Percentiles rank a stretch among this genome's conserved stretches.
Evolutionary conservation across 2,797 vertebrate species (phyloP).

Genomic region (Sebastes baramenuke): DNA sequence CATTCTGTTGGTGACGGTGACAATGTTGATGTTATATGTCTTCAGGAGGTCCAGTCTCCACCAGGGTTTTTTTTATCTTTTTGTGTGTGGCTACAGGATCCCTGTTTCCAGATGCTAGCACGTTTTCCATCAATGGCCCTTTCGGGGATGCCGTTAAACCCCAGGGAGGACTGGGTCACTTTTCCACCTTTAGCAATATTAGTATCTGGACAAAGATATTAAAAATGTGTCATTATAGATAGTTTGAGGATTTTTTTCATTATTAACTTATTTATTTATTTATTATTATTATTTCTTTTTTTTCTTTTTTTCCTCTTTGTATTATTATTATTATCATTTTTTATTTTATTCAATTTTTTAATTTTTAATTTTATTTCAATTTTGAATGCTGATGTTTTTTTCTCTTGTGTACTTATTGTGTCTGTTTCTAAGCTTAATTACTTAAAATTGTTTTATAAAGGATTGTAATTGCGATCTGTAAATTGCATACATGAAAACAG

Average conservation of each 20-base stretch:
- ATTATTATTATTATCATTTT: too few relatives aligned
- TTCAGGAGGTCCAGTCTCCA: conserved; percentile 35
- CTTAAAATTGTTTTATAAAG: too few relatives aligned
- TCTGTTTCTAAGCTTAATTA: too few relatives aligned
- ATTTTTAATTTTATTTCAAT: too few relatives aligned
- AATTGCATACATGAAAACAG: too few relatives aligned
- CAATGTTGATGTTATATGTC: not conserved
- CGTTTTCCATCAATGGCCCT: conserved; percentile 9
- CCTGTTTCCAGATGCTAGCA: rapidly evolving
- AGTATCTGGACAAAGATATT: not conserved
- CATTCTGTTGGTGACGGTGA: conserved; percentile 35
- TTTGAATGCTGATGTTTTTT: too few relatives aligned
- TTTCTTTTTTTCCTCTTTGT: too few relatives aligned
- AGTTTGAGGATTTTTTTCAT: not conserved
- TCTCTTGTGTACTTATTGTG: too few relatives aligned
- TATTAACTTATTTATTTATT: too few relatives aligned
- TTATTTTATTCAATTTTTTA: too few relatives aligned
- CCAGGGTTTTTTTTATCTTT: not conserved
- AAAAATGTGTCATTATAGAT: not conserved
- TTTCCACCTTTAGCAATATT: conserved; percentile 8
- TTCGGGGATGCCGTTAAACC: not conserved
- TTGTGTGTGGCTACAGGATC: conserved; percentile 4
- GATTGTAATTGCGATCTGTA: too few relatives aligned
- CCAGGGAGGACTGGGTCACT: conserved; percentile 13
- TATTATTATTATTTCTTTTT: too few relatives aligned